Evolutionary conservation across 2,113 vertebrate species (phyloP).

Genomic region (Apteryx mantelli): DNA sequence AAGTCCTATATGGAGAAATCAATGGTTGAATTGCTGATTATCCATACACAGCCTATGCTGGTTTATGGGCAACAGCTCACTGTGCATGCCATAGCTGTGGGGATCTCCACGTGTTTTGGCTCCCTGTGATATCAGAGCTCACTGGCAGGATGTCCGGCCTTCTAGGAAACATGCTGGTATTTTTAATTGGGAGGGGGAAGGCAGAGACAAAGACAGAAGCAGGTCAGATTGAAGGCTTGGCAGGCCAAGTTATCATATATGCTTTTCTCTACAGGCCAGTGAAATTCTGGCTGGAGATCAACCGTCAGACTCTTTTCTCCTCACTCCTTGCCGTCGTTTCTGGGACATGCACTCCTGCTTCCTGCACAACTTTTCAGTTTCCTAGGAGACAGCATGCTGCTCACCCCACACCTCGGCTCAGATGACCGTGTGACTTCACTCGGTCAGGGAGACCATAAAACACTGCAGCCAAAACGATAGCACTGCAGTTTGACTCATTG

Average conservation of each 20-base stretch:
- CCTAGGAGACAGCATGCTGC: constrained; percentile 51
- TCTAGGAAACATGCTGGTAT: neutral
- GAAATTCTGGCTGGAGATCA: neutral
- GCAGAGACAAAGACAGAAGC: neutral
- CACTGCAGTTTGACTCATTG: constrained; percentile 31
- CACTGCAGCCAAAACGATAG: neutral
- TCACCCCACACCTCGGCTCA: constrained; percentile 15
- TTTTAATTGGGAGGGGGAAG: neutral
- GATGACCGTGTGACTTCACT: constrained; percentile 54
- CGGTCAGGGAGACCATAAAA: constrained; percentile 60
- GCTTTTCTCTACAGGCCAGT: neutral
- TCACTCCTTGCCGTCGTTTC: neutral
- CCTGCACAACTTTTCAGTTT: constrained; percentile 1
- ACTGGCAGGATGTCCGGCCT: neutral
- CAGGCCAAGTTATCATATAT: neutral
- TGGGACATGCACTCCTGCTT: neutral
- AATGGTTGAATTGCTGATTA: neutral
- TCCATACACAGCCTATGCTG: neutral
- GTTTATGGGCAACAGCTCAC: neutral
- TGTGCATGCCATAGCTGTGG: neutral
- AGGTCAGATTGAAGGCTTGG: constrained; percentile 30
- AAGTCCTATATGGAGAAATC: neutral
- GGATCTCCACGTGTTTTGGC: neutral
- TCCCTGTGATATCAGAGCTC: neutral
- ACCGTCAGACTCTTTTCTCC: neutral